Evolutionary conservation across 2,888 invertebrate genomes (phyloP).

Genomic region (Homarus gammarus): DNA sequence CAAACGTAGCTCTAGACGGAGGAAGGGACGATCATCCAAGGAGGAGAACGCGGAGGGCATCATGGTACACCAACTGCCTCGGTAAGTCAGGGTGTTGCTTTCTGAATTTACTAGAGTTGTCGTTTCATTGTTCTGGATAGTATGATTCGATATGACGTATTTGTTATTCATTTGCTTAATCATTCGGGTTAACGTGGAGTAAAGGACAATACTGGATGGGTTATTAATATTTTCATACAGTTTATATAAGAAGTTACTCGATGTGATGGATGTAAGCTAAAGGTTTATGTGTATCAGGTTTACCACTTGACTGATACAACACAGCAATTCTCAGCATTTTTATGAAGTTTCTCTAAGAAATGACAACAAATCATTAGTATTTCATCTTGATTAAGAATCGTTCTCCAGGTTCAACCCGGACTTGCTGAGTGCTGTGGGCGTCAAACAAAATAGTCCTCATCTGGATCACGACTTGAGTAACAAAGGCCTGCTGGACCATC

Average conservation of each 20-base stretch:
- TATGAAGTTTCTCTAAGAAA: too few relatives aligned
- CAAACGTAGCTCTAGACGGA: conserved; percentile 31
- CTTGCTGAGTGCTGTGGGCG: conserved; percentile 45
- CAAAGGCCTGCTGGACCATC: not conserved
- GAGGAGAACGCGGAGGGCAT: not conserved
- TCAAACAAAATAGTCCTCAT: not conserved
- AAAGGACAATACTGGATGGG: too few relatives aligned
- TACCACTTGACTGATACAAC: too few relatives aligned
- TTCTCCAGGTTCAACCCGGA: conserved; percentile 53
- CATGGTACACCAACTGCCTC: conserved; percentile 37
- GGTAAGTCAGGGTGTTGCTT: conserved; percentile 18
- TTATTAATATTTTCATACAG: too few relatives aligned
- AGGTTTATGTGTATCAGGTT: too few relatives aligned
- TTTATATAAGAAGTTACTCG: too few relatives aligned
- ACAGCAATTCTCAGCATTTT: not conserved
- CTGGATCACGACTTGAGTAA: conserved; percentile 17
- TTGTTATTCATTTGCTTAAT: not conserved
- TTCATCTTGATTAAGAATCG: not conserved
- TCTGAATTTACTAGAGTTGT: too few relatives aligned
- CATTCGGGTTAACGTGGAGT: too few relatives aligned
- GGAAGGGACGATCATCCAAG: conserved; percentile 1
- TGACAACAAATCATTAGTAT: too few relatives aligned
- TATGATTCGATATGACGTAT: not conserved
- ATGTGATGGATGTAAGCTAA: too few relatives aligned
- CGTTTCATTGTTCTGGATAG: not conserved